Evolutionary conservation across 2,888 invertebrate species (phyloP).

Genomic region (Lumbricus terrestris): DNA sequence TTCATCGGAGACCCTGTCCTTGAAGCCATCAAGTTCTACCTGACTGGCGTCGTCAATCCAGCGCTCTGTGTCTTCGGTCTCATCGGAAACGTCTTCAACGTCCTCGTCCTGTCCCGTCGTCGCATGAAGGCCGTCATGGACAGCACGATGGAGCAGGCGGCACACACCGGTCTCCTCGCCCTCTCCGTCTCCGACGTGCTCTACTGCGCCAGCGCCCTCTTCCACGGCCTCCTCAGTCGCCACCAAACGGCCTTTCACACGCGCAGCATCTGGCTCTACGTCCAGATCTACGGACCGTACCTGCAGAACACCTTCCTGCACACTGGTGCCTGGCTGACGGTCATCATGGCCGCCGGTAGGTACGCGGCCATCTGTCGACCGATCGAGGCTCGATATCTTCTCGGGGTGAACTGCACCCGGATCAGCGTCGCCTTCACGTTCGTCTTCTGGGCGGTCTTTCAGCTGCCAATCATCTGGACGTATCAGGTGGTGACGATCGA

Average conservation of each 20-base stretch:
- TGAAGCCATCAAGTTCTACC: constrained; percentile 13
- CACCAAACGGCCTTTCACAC: constrained; percentile 10
- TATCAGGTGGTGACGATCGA: constrained; percentile 21
- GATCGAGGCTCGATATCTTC: constrained; percentile 67
- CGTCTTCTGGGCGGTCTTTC: constrained; percentile 24
- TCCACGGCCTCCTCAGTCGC: constrained; percentile 62
- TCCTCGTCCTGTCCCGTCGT: constrained; percentile 20
- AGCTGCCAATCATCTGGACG: constrained; percentile 34
- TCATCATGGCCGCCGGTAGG: constrained; percentile 73
- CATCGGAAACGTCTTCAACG: constrained; percentile 20
- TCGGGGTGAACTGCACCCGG: constrained; percentile 47
- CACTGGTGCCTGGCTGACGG: constrained; percentile 73
- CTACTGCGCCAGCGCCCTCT: constrained; percentile 62
- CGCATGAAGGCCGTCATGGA: constrained; percentile 20
- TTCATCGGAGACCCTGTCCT: not conserved
- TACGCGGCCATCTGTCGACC: constrained; percentile 76
- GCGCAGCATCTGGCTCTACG: constrained; percentile 39
- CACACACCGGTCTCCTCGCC: constrained; percentile 61
- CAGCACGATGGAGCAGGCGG: constrained; percentile 11
- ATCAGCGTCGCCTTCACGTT: constrained; percentile 43
- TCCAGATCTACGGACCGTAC: constrained; percentile 47
- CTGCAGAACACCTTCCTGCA: constrained; percentile 61
- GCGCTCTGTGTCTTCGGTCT: constrained; percentile 16
- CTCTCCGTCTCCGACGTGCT: constrained; percentile 73
- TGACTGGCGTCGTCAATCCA: constrained; percentile 16